Evolutionary conservation across 1,140 invertebrate species (phyloP).

Genomic region (Drosophila teissieri): DNA sequence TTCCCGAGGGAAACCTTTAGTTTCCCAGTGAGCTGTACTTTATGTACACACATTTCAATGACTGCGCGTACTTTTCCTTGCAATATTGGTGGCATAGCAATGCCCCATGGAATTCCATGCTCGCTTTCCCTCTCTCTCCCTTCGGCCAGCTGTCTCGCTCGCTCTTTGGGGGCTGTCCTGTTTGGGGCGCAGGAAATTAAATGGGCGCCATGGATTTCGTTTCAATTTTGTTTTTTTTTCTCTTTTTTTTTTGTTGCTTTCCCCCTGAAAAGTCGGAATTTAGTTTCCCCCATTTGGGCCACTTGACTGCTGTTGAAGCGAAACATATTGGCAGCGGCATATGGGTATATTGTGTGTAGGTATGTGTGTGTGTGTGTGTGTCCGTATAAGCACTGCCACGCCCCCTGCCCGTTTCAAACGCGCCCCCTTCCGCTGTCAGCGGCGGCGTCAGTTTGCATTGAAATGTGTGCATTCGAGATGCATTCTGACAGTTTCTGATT

Average conservation of each 20-base stretch:
- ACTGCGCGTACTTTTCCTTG: slow-evolving; percentile 25
- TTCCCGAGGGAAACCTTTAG: not conserved
- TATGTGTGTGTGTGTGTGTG: too few relatives aligned
- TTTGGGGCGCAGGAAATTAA: slow-evolving; percentile 71
- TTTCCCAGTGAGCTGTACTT: slow-evolving; percentile 10
- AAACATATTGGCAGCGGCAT: slow-evolving; percentile 51
- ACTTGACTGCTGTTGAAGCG: slow-evolving; percentile 65
- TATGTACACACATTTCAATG: slow-evolving; percentile 26
- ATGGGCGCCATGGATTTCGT: slow-evolving; percentile 62
- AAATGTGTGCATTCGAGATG: slow-evolving; percentile 51
- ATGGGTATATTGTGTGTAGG: not conserved
- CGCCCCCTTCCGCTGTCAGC: slow-evolving; percentile 11
- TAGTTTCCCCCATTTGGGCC: slow-evolving; percentile 50
- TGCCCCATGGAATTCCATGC: slow-evolving; percentile 29
- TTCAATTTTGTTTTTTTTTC: slow-evolving; percentile 46
- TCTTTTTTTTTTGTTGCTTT: too few relatives aligned
- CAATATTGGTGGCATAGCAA: slow-evolving; percentile 27
- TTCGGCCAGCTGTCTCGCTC: not conserved
- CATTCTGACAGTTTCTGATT: slow-evolving; percentile 63
- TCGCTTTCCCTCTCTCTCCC: not conserved
- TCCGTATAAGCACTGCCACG: not conserved
- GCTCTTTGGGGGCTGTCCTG: slow-evolving; percentile 17
- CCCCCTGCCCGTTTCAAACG: too few relatives aligned
- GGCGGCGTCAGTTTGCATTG: slow-evolving; percentile 44
- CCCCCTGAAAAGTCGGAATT: not conserved